Base-by-base conservation (phyloP, 2,797 vertebrate genomes). In the Gambelia wislizenii region DNA sequence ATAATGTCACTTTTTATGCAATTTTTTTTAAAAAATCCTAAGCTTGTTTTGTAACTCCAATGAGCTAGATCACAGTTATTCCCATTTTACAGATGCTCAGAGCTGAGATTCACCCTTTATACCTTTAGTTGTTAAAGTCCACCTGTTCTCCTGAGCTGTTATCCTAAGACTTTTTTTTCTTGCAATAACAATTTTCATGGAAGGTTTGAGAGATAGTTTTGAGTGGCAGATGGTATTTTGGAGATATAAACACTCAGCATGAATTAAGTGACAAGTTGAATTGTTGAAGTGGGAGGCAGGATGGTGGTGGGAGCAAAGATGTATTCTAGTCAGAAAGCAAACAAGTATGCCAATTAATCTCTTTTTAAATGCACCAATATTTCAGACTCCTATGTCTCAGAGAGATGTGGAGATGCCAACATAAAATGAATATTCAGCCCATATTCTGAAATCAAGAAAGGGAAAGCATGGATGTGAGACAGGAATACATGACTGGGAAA, bases 241-340 rank as follows among this genome's bases (percentile, higher is more conserved):
- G 59, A 69, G 61, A 69, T 39, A 18, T 44, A 14, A 67, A 49
- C 64, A 87, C 59, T 5, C 70, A 42, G 14, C 36, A 84, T 52
- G 88, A 86, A 89, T 56, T 4, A 81, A 85, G 89, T 90, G 85
- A 59, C 36, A 70, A 85, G 54, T 39, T 36, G 91, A 70, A 77
- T 79, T 76, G 36, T 59, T 85, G 27, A 33, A 30, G 81, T 33
- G 72, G 25, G 18, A 5, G 67, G 42, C 1, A 61, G 14, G 39
- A 5, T 1, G 59, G 25, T 74, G 70, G 36, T 10, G 74, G 13
- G 39, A 6, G 13, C 42, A 25, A n/a, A 27, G 22, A 39, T 44
- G 77, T 49, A 83, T 2, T 91, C 59, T 67, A 59, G 39, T 59
- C 76, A 79, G 85, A 30, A 79, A 79, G 39, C 85, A 86, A 67